Conservation (phyloP, 1,140 invertebrate species). For the Nasonia giraulti region DNA sequence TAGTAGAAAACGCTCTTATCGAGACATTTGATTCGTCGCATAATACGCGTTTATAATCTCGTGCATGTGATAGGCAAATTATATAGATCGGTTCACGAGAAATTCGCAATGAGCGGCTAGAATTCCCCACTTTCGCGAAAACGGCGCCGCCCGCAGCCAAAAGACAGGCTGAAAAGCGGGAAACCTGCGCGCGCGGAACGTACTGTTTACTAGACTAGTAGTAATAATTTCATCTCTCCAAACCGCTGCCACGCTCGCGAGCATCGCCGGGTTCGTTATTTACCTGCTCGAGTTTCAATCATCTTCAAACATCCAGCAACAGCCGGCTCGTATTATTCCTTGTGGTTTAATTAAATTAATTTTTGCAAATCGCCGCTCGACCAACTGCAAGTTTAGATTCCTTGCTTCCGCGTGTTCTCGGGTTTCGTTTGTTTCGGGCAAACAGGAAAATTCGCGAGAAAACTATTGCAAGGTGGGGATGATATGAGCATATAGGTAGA, state of each 20-base stretch:
- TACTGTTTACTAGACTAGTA: conserved; percentile 44
- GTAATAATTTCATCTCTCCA: conserved; percentile 35
- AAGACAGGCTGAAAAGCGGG: not conserved
- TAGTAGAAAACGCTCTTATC: not conserved
- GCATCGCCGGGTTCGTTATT: conserved; percentile 13
- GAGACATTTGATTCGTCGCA: not conserved
- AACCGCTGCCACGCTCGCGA: conserved; percentile 3
- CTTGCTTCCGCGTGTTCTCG: not conserved
- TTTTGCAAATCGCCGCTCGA: conserved; percentile 31
- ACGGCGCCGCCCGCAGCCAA: not conserved
- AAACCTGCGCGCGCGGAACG: not conserved
- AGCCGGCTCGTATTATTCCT: not conserved
- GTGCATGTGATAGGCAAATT: conserved; percentile 2
- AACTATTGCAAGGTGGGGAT: conserved; percentile 11
- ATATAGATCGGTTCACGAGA: not conserved
- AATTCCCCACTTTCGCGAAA: not conserved
- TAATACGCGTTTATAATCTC: not conserved
- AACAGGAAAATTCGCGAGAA: conserved; percentile 47
- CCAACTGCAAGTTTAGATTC: not conserved
- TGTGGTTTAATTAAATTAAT: conserved; percentile 53
- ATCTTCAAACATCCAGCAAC: conserved; percentile 4
- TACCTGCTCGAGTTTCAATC: conserved; percentile 46
- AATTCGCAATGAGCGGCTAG: not conserved
- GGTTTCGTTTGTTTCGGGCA: conserved; percentile 5
- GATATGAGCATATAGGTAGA: not conserved